phyloP scores from a whole-genome alignment of 2,113 vertebrate species.

The Ariopsis seemanni region DNA sequence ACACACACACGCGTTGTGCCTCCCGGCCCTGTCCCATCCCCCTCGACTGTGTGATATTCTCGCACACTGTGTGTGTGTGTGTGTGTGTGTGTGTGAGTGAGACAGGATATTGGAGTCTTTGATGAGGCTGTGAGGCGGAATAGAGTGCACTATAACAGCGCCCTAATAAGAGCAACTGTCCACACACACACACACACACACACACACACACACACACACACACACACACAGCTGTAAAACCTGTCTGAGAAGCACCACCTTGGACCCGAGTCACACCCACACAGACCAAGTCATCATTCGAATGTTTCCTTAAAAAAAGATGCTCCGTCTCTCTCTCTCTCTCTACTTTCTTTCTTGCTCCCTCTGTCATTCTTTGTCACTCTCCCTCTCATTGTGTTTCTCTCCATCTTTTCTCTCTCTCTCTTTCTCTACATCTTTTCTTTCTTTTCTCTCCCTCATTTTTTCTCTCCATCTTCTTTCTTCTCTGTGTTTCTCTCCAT shows the following conservation, averaged over 20 bases:
- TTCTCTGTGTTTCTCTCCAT: neutral
- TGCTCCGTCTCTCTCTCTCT: neutral
- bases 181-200: conserved; percentile 26
- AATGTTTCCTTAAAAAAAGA: neutral
- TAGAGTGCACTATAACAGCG: conserved; percentile 71
- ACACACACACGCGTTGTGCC: conserved; percentile 65
- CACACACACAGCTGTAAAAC: conserved; percentile 38
- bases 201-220: conserved; percentile 23
- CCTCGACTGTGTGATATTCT: conserved; percentile 41
- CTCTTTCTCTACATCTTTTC: neutral
- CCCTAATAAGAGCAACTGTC: conserved; percentile 55
- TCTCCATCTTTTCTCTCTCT: neutral
- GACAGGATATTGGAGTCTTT: conserved; percentile 96
- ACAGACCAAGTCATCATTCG: neutral
- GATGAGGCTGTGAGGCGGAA: conserved; percentile 82
- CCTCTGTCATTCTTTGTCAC: neutral
- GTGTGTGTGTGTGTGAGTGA: conserved; percentile 28
- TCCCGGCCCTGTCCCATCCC: conserved; percentile 51
- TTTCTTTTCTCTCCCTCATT: too few species aligned
- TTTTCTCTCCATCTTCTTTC: too few species aligned
- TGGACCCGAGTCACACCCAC: conserved; percentile 14
- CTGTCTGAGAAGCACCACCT: conserved; percentile 39
- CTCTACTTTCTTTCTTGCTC: neutral
- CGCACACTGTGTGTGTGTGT: conserved; percentile 14
- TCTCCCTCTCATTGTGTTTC: neutral